phyloP scores from a whole-genome alignment of 2,888 invertebrate species.

The Lordiphosa andalusiaca region DNA sequence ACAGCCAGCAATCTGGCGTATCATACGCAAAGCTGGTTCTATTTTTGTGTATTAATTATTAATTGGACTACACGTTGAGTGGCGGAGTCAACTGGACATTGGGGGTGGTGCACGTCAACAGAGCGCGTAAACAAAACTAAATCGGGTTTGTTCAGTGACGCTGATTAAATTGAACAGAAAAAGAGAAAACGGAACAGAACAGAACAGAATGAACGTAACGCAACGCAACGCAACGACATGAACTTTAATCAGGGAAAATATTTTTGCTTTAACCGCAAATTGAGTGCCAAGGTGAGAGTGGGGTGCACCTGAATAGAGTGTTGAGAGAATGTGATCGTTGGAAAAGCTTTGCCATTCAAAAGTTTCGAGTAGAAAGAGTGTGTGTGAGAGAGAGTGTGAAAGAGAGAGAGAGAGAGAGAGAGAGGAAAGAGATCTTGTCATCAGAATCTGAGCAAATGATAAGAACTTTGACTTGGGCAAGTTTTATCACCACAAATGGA shows the following conservation, averaged over 20 bases:
- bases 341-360: conserved; percentile 30
- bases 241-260: conserved; percentile 44
- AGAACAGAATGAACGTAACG: conserved; percentile 8
- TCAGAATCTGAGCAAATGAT: no score
- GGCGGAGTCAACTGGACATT: background rate
- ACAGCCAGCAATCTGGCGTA: conserved; percentile 25
- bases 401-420: background rate
- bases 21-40: conserved; percentile 16
- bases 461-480: no score
- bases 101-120: conserved; percentile 28
- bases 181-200: background rate
- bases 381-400: no score
- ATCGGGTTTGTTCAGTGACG: conserved; percentile 17
- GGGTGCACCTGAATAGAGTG: no score
- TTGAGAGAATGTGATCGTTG: no score
- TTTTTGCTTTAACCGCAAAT: conserved; percentile 33
- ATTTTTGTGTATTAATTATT: conserved; percentile 33
- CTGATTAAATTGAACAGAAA: conserved; percentile 40
- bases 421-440: no score
- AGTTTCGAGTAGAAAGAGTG: background rate
- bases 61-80: background rate
- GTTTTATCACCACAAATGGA: no score
- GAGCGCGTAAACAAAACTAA: conserved; percentile 50
- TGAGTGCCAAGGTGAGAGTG: background rate
- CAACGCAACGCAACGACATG: conserved; percentile 20